Evolutionary conservation across 92 coral and sea anemone genomes (phyloP).

Genomic region (Umimayanthus chanpuru): DNA sequence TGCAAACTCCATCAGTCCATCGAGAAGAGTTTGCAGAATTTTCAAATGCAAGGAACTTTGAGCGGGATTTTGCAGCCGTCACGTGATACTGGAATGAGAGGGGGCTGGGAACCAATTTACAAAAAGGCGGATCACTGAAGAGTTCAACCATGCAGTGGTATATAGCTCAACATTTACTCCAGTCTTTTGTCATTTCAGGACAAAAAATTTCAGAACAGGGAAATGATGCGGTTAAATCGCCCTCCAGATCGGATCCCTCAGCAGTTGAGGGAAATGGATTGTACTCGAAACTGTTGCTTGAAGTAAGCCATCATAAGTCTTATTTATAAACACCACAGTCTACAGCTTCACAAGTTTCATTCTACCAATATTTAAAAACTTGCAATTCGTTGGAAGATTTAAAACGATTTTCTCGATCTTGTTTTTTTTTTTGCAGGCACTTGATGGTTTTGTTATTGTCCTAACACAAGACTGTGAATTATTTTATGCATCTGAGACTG

Average conservation of each 20-base stretch:
- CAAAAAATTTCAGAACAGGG: constrained; percentile 70
- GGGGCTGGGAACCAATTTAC: constrained; percentile 32
- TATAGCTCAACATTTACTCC: neutral
- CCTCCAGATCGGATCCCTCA: constrained; percentile 42
- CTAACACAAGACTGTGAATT: constrained; percentile 93
- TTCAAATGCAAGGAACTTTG: neutral
- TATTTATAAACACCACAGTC: neutral
- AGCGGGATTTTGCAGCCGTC: neutral
- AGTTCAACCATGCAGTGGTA: neutral
- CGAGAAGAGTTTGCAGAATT: no score
- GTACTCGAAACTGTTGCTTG: constrained; percentile 82
- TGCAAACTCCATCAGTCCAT: no score
- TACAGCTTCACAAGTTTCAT: neutral
- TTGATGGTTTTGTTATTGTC: constrained; percentile 97
- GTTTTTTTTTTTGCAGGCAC: constrained; percentile 68
- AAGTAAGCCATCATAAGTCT: constrained; percentile 43
- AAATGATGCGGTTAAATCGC: constrained; percentile 53
- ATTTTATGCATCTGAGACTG: constrained; percentile 97
- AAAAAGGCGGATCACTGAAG: neutral
- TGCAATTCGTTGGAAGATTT: neutral
- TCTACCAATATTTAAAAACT: neutral
- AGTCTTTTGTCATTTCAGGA: constrained; percentile 50
- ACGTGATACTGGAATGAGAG: constrained; percentile 38
- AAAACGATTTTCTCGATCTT: neutral
- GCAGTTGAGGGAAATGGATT: constrained; percentile 79